Conservation (phyloP, 1,140 invertebrate species). For the Sinella curviseta region DNA sequence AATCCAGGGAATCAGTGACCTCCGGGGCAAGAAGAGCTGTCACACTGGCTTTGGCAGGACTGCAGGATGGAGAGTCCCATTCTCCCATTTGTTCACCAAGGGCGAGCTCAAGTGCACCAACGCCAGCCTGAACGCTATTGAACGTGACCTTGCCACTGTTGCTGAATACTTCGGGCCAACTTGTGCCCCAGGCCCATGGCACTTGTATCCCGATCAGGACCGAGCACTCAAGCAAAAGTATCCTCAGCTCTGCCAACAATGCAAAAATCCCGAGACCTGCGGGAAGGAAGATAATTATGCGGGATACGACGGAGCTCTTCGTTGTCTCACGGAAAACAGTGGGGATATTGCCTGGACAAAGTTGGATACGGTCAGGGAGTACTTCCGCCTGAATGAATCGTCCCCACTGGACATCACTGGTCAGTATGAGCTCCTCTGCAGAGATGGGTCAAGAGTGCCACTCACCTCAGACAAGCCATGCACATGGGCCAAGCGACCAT, state of each 20-base stretch:
- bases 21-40: constrained; percentile 72
- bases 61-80: constrained; percentile 59
- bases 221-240: constrained; percentile 70
- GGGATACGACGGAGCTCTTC: constrained; percentile 78
- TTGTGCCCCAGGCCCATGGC: constrained; percentile 76
- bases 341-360: constrained; percentile 83
- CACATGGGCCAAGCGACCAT: constrained; percentile 74
- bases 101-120: constrained; percentile 66
- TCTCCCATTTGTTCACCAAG: constrained; percentile 70
- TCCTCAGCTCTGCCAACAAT: constrained; percentile 70
- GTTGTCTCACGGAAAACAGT: constrained; percentile 72
- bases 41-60: constrained; percentile 76
- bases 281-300: constrained; percentile 78
- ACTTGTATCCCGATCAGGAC: constrained; percentile 68
- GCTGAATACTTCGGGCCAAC: constrained; percentile 71
- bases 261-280: constrained; percentile 70
- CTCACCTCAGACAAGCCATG: constrained; percentile 66
- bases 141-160: constrained; percentile 71
- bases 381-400: constrained; percentile 55
- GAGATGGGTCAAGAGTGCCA: constrained; percentile 71
- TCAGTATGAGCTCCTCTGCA: constrained; percentile 67
- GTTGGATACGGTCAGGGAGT: constrained; percentile 70
- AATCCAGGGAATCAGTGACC: constrained; percentile 64
- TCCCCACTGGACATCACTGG: constrained; percentile 27
- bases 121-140: constrained; percentile 65